phyloP scores from a whole-genome alignment of 2,113 vertebrate species.

The Cochlearius cochlearius region DNA sequence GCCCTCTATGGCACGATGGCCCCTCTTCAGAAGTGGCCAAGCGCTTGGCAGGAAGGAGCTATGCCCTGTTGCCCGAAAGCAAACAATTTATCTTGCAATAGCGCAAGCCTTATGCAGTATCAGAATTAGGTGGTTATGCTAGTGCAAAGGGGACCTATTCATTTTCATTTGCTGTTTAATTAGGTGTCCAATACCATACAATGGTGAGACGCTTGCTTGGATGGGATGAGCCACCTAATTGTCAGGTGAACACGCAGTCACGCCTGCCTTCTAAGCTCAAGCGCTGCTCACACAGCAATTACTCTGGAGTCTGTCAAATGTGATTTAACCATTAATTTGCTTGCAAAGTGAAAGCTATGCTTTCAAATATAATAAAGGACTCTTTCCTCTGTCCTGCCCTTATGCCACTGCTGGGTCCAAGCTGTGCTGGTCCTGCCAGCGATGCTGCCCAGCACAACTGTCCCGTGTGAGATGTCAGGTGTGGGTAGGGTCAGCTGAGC shows the following conservation, averaged over 20 bases:
- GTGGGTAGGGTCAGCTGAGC: background rate
- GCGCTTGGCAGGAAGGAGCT: background rate
- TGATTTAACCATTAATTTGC: background rate
- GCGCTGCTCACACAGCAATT: background rate
- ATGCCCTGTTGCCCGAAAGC: background rate
- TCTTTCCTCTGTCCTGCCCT: background rate
- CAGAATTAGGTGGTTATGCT: background rate
- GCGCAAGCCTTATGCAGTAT: background rate
- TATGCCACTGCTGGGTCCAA: background rate
- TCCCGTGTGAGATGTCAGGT: background rate
- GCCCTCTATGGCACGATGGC: background rate
- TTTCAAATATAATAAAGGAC: background rate
- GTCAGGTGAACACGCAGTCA: background rate
- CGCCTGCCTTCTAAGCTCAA: background rate
- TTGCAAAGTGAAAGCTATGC: background rate
- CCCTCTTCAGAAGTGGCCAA: background rate
- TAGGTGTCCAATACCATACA: background rate
- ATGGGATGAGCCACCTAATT: background rate
- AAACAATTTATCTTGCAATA: background rate
- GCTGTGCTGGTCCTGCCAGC: background rate
- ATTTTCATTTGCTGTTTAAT: slow-evolving; percentile 30
- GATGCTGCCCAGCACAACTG: background rate
- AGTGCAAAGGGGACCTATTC: background rate
- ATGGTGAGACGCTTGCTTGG: background rate
- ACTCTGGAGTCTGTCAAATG: background rate